Base-by-base conservation (phyloP, 2,888 invertebrate species). In the Catocala sponsa region DNA sequence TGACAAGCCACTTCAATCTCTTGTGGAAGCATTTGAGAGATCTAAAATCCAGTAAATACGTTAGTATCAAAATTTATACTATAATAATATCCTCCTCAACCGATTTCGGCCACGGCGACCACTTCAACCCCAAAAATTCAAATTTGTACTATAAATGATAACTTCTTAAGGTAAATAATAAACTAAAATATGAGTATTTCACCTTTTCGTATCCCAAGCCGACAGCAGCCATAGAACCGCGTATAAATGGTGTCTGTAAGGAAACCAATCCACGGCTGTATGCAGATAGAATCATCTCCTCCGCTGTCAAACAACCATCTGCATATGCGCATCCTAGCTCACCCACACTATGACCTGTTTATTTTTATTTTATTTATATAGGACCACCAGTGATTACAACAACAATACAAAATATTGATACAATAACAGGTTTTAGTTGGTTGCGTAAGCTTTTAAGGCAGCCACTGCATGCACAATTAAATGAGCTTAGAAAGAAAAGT, bases 281-380 rank as follows among this genome's bases (percentile, higher is more conserved):
- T 0, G 98, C 96, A n/a, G 96, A 95, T 42, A 97, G 84, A 52
- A 98, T 96, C 90, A 97, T 96, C 88, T 98, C 97, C 81, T 98
- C 97, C 0, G 96, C 95, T 0, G 97, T 97, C 59, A 98, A 94
- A 65, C 97, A 97, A 6, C 97, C 98, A 87, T 99, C 98, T 1
- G 97, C 98, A 86, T 99, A 99, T 0, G 97, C 98, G 85, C 98
- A 98, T 0, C 97, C 98, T 25, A 98, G 90, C 87, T 99, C 99
- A 32, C 99, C 99, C 0, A 98, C 97, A 55, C 89, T 89, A 67
- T 87, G 86, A 42, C 86, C 86, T 84, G 66, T 52, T 38, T 32
- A 32, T 2, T 35, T 42, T 35, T 33, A 10, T 44, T n/a, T 12
- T 44, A 44, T 35, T 35, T 35, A 35, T 35, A 2, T 35, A 2